Evolutionary conservation across 1,140 invertebrate species (phyloP), one percentile per base, ranked within the genome.

Genomic region (Brachionus asplanchnoidis): DNA sequence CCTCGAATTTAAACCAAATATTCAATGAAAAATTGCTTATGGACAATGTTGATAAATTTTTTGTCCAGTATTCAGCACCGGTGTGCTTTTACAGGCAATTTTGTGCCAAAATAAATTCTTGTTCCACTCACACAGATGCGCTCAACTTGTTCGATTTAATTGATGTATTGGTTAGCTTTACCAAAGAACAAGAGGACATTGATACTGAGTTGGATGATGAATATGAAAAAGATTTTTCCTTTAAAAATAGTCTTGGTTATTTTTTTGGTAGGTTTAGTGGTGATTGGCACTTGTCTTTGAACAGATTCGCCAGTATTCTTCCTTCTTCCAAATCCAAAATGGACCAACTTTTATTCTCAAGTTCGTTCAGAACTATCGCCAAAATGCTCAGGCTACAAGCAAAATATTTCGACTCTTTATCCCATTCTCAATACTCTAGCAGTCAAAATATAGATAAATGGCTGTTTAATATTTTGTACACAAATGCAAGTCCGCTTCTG

Each of bases 201-300:
- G 26, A 23, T 5, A 12, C 23, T 26, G 20, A 50, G 5, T 42
- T 42, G 2, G 70, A 75, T 17, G 70, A 75, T 20, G 70, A 75
- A 42, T 75, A 44, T 75, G 70, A 75, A 23, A 42, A 42, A 75
- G 73, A 77, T 26, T 77, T 77, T 77, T 77, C 53, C 26, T 12
- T 8, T 77, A 77, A 77, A 50, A 77, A 46, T 50, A 77, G 42
- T 50, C 73, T 77, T 26, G 32, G 20, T 5, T 50, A 77, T 77
- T 77, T 50, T 77, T 77, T 77, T 77, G 26, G 46, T 77, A 44
- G 44, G 32, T 28, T 50, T 26, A 77, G 46, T 14, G 42, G 42
- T 77, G 73, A 77, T 53, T 77, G 73, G 73, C 73, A 77, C 14
- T 28, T 77, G 14, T 77, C 73, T 8, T 77, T 77, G 73, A 77